phyloP scores from a whole-genome alignment of 2,113 vertebrate genomes.

The Bombycilla garrulus region DNA sequence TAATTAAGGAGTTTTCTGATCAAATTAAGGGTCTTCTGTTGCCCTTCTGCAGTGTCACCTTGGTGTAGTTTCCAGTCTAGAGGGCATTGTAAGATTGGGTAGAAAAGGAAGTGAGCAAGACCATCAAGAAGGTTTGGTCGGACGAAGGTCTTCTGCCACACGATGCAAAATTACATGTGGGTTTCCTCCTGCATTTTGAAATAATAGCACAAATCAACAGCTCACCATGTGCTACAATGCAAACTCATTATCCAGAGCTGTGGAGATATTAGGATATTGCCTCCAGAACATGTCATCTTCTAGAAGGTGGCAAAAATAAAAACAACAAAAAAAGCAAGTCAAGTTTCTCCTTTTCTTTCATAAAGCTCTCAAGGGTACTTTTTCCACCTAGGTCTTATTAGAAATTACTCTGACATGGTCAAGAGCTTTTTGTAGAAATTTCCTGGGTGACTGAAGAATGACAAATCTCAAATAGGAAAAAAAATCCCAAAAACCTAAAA shows the following conservation, averaged over 20 bases:
- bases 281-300: background rate
- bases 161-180: background rate
- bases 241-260: background rate
- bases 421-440: conserved; percentile 19
- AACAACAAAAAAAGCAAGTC: background rate
- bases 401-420: background rate
- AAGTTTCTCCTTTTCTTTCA: background rate
- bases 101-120: background rate
- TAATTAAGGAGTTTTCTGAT: background rate
- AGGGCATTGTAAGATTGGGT: background rate
- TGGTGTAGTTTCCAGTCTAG: background rate
- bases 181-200: background rate
- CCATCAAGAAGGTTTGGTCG: background rate
- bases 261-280: background rate
- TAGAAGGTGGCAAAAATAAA: background rate
- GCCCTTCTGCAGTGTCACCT: background rate
- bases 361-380: background rate
- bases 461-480: background rate
- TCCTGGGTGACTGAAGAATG: background rate
- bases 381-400: background rate
- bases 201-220: background rate
- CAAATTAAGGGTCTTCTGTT: background rate
- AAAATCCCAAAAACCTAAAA: background rate
- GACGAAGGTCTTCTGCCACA: background rate
- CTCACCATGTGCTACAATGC: background rate